A percentile compares a stretch with the other conserved stretches of the same genome.
phyloP scores from a whole-genome alignment of 1,140 invertebrate genomes.

The Antheraea pernyi region DNA sequence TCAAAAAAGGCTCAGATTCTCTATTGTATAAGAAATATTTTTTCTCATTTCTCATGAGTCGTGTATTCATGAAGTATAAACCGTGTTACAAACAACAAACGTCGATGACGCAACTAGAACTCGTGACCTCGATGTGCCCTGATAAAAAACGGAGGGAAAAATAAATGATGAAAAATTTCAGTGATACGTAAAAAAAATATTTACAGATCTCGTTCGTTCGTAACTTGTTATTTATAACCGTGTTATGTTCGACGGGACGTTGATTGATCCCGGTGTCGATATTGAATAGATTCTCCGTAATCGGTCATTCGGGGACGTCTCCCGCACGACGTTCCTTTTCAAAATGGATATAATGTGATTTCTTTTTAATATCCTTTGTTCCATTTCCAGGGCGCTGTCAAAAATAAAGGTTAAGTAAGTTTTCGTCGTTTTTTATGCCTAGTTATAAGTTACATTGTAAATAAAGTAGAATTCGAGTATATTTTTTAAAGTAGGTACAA shows the following conservation, averaged over 20 bases:
- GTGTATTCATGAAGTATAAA: no score
- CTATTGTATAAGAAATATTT: no score
- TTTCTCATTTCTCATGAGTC: no score
- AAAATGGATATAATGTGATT: conserved; percentile 7
- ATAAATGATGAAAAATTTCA: not conserved
- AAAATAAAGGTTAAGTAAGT: no score
- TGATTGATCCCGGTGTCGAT: conserved; percentile 13
- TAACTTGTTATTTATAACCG: conserved; percentile 17
- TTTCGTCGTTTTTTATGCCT: no score
- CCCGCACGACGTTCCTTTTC: conserved; percentile 1
- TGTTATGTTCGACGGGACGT: conserved; percentile 1
- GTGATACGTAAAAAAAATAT: not conserved
- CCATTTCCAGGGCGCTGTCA: no score
- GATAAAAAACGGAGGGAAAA: not conserved
- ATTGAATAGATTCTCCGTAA: conserved; percentile 1
- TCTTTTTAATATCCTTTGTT: not conserved
- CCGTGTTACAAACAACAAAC: no score
- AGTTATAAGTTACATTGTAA: no score
- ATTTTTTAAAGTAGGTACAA: no score
- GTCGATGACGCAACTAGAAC: no score
- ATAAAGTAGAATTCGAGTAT: no score
- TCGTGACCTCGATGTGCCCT: not conserved
- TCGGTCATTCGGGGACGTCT: conserved; percentile 4
- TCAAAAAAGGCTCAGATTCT: no score
- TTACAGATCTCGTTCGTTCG: not conserved